Evolutionary conservation across 1,140 invertebrate species (phyloP), one percentile per base, ranked within the genome.

Genomic region (Eumeta japonica): DNA sequence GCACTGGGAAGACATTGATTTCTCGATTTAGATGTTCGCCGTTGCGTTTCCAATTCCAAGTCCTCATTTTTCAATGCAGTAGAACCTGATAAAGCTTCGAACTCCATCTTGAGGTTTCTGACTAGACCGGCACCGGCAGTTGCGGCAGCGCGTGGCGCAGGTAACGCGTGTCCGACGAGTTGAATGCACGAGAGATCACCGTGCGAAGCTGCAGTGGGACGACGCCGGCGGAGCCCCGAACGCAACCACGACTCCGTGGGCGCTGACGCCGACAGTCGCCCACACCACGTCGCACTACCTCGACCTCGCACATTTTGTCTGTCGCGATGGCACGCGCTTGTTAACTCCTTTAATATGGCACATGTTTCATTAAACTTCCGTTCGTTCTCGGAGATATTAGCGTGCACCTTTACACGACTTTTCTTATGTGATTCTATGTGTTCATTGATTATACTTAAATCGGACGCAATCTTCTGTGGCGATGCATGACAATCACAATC

Each of bases 21-120:
- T 45, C 62, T 54, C 13, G 36, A 50, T 24, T 56, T 60, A 12
- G 45, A 41, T 15, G 35, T 35, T 37, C 45, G 41, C 41, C 29
- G 29, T 16, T 28, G 4, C 19, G 24, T 38, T 40, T 35, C 43
- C 48, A 5, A 32, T 30, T 35, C 41, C 35, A 45, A 38, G 32
- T 35, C 37, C 0, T 16, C 13, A 10, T 28, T 33, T 28, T 48
- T 17, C 43, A 52, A 12, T 50, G 46, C 47, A 43, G 28, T 39
- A 39, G 46, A 59, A 28, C 67, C 81, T 3, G 82, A 85, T 55
- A 89, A 89, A 5, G 88, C 87, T 72, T 92, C 89, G 59, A 92
- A 90, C 58, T 90, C 88, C 62, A 87, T 87, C 66, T 90, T 91
- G 37, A 90, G 79, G 74, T 86, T 89, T 77, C 84, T 84, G 12